These are phyloP conservation scores for Petrolisthes manimaculis DNA, from an alignment of 2,888 invertebrate genomes.

Conservation along the genomic window DNA sequence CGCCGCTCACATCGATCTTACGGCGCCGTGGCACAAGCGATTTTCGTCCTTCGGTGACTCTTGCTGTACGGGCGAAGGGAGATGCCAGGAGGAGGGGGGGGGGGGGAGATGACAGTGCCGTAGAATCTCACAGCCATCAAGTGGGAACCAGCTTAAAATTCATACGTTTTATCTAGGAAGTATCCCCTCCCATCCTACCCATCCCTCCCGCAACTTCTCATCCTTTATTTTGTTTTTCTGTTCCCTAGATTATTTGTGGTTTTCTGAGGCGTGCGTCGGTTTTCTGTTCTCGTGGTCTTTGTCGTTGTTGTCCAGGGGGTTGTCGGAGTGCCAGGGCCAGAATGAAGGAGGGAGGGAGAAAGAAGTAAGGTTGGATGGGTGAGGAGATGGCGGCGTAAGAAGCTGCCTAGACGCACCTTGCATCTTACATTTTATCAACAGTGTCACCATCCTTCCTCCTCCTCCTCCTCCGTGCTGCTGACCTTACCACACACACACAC, in stretches of 20 bases:
- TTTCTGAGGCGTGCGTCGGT: neutral
- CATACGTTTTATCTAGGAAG: slow-evolving; percentile 32
- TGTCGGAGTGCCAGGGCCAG: too few relatives aligned
- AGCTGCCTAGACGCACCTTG: too few relatives aligned
- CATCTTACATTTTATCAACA: too few relatives aligned
- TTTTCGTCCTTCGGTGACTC: neutral
- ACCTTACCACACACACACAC: too few relatives aligned
- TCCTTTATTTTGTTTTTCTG: neutral
- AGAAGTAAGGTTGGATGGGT: too few relatives aligned
- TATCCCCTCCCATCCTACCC: slow-evolving; percentile 5
- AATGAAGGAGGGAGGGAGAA: too few relatives aligned
- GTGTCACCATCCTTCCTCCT: too few relatives aligned
- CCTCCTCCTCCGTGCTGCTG: too few relatives aligned
- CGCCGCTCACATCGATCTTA: neutral
- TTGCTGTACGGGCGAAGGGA: neutral
- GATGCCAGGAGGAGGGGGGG: neutral
- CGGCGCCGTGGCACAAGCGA: neutral
- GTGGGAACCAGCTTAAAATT: slow-evolving; percentile 39
- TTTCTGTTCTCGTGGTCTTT: neutral
- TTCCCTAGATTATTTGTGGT: too few relatives aligned
- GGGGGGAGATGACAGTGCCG: slow-evolving; percentile 31
- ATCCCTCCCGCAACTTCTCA: neutral
- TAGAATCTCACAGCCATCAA: slow-evolving; percentile 42
- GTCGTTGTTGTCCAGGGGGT: too few relatives aligned
- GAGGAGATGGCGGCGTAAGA: too few relatives aligned